Evolutionary conservation across 2,888 invertebrate species (phyloP).

Genomic region (Alentia gelatinosa): DNA sequence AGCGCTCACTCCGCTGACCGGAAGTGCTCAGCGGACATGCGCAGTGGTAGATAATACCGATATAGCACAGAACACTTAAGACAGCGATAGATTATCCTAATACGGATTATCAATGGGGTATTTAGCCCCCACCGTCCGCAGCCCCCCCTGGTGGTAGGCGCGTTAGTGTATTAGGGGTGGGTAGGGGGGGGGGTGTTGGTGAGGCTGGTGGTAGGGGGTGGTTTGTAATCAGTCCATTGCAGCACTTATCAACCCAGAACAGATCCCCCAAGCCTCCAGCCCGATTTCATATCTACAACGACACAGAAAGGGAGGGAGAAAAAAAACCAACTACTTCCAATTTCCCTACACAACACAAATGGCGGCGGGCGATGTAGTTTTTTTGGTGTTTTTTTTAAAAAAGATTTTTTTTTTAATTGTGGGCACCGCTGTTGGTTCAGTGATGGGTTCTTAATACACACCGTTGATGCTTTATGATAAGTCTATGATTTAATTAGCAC

Average conservation of each 20-base stretch:
- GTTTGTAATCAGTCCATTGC: background rate
- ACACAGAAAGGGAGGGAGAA: constrained; percentile 4
- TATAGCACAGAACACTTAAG: too few relatives aligned
- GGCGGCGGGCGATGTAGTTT: background rate
- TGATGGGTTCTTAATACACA: constrained; percentile 5
- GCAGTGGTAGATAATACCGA: background rate
- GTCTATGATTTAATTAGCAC: constrained; percentile 18
- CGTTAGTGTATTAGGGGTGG: background rate
- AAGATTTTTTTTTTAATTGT: too few relatives aligned
- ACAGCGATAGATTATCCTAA: background rate
- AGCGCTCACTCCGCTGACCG: background rate
- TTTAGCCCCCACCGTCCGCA: background rate
- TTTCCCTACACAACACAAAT: background rate
- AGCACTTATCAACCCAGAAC: background rate
- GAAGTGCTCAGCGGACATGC: constrained; percentile 16
- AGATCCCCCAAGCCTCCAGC: background rate
- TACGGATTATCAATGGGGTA: background rate
- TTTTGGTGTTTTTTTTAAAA: too few relatives aligned
- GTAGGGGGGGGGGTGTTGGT: background rate
- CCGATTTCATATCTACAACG: background rate
- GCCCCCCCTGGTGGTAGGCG: too few relatives aligned
- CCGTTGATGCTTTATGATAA: constrained; percentile 34
- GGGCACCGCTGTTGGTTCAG: background rate
- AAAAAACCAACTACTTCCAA: constrained; percentile 1
- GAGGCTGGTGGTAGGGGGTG: background rate